phyloP scores from a whole-genome alignment of 2,797 vertebrate species.

The Oreonectes daqikongensis region DNA sequence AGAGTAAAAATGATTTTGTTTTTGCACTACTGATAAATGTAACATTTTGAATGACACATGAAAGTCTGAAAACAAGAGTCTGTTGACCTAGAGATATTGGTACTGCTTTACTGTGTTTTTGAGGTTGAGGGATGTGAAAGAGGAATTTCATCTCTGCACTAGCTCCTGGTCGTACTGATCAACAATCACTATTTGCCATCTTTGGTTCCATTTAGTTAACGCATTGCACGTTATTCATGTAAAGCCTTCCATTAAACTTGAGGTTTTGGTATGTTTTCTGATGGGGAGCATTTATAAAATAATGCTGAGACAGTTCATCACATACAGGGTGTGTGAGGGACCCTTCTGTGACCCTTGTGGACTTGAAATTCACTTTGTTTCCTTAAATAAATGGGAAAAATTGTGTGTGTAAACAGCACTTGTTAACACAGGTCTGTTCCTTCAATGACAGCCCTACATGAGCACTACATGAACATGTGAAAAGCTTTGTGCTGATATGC shows the following conservation, averaged over 20 bases:
- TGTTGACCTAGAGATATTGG: not conserved
- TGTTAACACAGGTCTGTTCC: conserved; percentile 6
- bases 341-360: not conserved
- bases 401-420: not conserved
- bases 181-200: conserved; percentile 30
- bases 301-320: not conserved
- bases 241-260: conserved; percentile 9
- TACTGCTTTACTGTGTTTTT: not conserved
- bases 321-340: not conserved
- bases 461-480: not conserved
- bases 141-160: not conserved
- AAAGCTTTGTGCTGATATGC: conserved; percentile 2
- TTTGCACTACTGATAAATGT: conserved; percentile 25
- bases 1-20: not conserved
- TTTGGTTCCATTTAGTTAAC: conserved; percentile 32
- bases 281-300: not conserved
- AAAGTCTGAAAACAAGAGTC: not conserved
- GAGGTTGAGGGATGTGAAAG: too few relatives aligned
- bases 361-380: too few relatives aligned
- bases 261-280: not conserved
- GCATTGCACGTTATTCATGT: not conserved
- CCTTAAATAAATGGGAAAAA: not conserved
- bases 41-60: not conserved
- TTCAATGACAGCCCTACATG: not conserved
- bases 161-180: not conserved